Percentiles rank a stretch among this genome's conserved stretches.
Evolutionary conservation across 2,888 invertebrate genomes (phyloP).

Genomic region (Drosophila yooni): DNA sequence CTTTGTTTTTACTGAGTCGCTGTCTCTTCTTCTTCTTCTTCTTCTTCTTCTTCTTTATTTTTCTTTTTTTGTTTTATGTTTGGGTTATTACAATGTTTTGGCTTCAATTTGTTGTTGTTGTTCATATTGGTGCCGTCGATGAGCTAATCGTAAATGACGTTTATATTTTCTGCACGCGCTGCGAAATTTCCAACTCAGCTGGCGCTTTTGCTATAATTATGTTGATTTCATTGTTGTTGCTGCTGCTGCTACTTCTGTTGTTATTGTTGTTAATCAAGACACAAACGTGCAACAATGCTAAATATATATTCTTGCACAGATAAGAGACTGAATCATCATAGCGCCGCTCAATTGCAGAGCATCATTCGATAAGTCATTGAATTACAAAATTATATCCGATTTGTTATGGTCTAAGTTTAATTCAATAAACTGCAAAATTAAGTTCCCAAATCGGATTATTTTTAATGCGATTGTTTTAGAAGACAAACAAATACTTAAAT

Average conservation of each 20-base stretch:
- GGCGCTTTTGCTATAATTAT: conserved; percentile 31
- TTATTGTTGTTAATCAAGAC: conserved; percentile 33
- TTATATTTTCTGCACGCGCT: conserved; percentile 67
- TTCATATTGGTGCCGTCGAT: conserved; percentile 54
- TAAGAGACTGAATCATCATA: conserved; percentile 48
- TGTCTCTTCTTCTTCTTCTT: conserved; percentile 13
- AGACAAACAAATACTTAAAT: neutral
- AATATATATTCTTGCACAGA: conserved; percentile 36
- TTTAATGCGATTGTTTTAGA: conserved; percentile 1
- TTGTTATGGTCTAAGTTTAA: neutral
- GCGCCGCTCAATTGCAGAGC: conserved; percentile 28
- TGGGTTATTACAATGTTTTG: conserved; percentile 25
- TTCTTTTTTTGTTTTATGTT: conserved; percentile 26
- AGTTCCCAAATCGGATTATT: conserved; percentile 5
- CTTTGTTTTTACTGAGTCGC: conserved; percentile 16
- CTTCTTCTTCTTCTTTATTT: too few species aligned
- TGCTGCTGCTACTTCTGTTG: conserved; percentile 23
- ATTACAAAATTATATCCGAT: conserved; percentile 5
- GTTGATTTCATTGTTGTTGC: conserved; percentile 23
- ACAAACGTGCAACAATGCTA: conserved; percentile 71
- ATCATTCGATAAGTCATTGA: conserved; percentile 19
- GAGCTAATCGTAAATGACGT: conserved; percentile 73
- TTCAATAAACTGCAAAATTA: neutral
- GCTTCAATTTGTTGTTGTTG: conserved; percentile 30
- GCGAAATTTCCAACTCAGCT: conserved; percentile 60